phyloP scores from a whole-genome alignment of 2,113 vertebrate genomes.

The Bettongia penicillata region DNA sequence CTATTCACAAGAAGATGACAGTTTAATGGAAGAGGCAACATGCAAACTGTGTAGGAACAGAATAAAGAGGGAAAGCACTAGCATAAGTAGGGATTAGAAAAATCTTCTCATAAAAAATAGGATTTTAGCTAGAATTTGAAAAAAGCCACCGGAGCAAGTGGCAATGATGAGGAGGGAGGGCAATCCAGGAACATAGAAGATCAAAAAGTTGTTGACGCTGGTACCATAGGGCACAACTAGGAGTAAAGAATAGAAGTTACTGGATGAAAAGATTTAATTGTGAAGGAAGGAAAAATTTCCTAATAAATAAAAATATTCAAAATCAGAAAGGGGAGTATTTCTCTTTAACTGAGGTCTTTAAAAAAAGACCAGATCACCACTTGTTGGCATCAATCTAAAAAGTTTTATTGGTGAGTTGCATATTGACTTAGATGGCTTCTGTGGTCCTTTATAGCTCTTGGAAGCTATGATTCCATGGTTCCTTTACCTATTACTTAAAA shows the following conservation, averaged over 20 bases:
- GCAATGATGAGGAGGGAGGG: neutral
- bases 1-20: neutral
- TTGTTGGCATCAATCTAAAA: neutral
- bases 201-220: neutral
- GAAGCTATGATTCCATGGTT: neutral
- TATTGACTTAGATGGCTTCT: neutral
- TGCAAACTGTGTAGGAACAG: neutral
- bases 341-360: neutral
- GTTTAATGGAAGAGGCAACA: no score
- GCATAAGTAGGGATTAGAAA: neutral
- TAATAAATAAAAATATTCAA: neutral
- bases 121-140: neutral
- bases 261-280: neutral
- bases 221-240: neutral
- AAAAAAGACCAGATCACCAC: neutral
- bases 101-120: neutral
- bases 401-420: neutral
- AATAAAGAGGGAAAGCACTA: neutral
- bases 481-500: neutral
- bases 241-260: neutral
- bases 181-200: neutral
- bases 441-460: neutral
- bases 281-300: neutral
- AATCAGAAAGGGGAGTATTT: neutral
- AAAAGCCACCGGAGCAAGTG: neutral